Conservation (phyloP, 2,888 invertebrate genomes). For the Nezara viridula region DNA sequence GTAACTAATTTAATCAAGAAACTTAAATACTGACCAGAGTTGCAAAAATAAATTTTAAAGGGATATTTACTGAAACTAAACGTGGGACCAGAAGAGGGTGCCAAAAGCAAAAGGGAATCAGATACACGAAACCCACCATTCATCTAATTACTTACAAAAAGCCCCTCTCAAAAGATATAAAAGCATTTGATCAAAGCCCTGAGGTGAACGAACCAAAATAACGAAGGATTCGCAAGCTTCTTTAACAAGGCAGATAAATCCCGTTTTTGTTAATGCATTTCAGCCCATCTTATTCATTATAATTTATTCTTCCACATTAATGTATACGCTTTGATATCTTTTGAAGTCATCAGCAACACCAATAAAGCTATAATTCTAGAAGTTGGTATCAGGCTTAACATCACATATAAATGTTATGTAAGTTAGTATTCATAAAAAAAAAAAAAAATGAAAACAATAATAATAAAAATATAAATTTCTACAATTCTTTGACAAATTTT, state of each 20-base stretch:
- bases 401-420: not conserved
- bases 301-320: not conserved
- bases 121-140: not conserved
- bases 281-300: not conserved
- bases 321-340: not conserved
- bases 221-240: not conserved
- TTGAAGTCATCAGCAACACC: not conserved
- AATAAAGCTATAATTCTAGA: not conserved
- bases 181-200: conserved; percentile 1
- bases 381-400: not conserved
- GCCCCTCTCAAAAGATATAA: not conserved
- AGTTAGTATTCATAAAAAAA: not conserved
- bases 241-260: not conserved
- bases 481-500: too few relatives aligned
- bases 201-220: not conserved
- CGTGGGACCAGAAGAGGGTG: not conserved
- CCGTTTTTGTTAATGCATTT: conserved; percentile 1
- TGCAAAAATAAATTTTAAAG: too few relatives aligned
- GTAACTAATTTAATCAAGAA: too few relatives aligned
- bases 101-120: not conserved
- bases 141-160: conserved; percentile 7
- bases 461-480: too few relatives aligned
- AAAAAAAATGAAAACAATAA: too few relatives aligned
- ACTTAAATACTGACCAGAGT: too few relatives aligned
- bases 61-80: not conserved